Base-by-base conservation (phyloP, 1,140 invertebrate genomes). In the Aphelinus certus region DNA sequence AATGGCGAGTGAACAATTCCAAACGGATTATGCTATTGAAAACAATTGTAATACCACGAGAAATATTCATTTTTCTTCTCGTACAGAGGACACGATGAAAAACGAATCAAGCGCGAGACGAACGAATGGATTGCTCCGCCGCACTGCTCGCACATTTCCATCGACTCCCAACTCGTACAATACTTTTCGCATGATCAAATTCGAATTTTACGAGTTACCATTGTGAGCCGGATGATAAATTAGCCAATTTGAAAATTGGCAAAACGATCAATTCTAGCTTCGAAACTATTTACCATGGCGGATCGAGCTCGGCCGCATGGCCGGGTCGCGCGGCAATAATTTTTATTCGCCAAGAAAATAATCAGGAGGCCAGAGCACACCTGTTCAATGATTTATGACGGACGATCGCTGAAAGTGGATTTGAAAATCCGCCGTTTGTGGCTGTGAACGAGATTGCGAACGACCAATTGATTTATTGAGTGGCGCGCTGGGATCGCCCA, bases 361-460 rank as follows among this genome's bases (percentile, higher is more conserved):
- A 65, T 65, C 46, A 65, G 48, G 56, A 60, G 47, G 3, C 63
- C 10, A 26, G 6, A 56, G 53, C 55, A 67, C 65, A 67, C 65
- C 65, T 67, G 65, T 67, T 67, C 49, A 45, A 67, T 43, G 51
- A 67, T 67, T 67, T 67, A 67, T 67, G 65, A 67, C 51, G 56
- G 47, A 49, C 53, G 4, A 45, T 45, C 4, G 64, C 42, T 43
- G 42, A 45, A 51, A 58, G 66, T 26, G 46, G 55, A 68, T 68
- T 58, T 57, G 43, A 68, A 58, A 48, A 58, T 57, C 55, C 46
- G 5, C 5, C 45, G 55, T 68, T 68, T 58, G 66, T 46, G 66
- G 66, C 43, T 26, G 55, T 58, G 7, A 68, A 68, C 66, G 53
- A 45, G 56, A 68, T 58, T 58, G 55, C 56, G 51, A 57, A 45